A percentile compares a stretch with the other conserved stretches of the same genome.
These are phyloP conservation scores for Lepilemur ruficaudatus DNA, from an alignment of 2,797 vertebrate genomes.

Conservation along the genomic window DNA sequence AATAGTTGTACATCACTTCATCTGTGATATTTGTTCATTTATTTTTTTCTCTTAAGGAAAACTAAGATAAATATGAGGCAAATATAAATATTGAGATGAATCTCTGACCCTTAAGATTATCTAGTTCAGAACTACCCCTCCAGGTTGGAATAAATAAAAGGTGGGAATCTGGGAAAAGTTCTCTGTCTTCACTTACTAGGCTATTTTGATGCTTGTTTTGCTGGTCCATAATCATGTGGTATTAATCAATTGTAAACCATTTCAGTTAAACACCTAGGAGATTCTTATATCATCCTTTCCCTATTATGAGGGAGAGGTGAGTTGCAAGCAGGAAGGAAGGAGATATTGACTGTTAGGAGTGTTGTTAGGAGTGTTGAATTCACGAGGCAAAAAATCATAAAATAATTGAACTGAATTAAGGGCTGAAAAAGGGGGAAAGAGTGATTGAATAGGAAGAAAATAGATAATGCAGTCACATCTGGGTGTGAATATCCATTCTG, in stretches of 20 bases:
- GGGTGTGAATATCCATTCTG: background rate
- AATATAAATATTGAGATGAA: background rate
- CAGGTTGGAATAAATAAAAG: background rate
- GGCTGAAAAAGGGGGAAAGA: background rate
- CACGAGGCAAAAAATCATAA: background rate
- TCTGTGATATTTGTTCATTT: background rate
- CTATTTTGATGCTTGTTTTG: background rate
- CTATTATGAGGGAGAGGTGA: background rate
- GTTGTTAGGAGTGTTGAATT: background rate
- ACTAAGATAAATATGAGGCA: background rate
- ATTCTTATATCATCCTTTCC: background rate
- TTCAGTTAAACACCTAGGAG: background rate
- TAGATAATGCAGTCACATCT: background rate
- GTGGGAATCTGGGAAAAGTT: background rate
- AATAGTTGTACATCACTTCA: background rate
- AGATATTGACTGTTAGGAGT: background rate
- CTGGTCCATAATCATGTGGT: background rate
- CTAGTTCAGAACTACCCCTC: background rate
- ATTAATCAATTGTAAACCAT: background rate
- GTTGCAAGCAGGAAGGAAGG: background rate
- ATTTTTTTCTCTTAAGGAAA: background rate
- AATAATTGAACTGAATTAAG: background rate
- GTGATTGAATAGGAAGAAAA: background rate
- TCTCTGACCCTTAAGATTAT: background rate
- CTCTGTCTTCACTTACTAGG: background rate